phyloP scores from a whole-genome alignment of 2,113 vertebrate species.

The Lampris incognitus region DNA sequence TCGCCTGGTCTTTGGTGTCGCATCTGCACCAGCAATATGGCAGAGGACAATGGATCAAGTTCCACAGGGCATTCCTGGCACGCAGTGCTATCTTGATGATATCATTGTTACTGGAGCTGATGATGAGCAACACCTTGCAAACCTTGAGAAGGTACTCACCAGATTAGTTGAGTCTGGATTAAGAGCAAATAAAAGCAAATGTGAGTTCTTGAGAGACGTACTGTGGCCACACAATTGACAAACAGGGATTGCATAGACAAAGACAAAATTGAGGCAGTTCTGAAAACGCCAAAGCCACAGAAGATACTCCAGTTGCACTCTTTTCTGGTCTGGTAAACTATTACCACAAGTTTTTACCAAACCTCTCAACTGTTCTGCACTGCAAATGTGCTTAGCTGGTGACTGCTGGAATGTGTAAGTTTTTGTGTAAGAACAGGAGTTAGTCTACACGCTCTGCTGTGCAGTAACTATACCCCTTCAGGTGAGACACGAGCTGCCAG shows the following conservation, averaged over 20 bases:
- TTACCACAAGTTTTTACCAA: conserved; percentile 20
- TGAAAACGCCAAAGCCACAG: conserved; percentile 1
- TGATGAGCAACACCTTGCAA: conserved; percentile 1
- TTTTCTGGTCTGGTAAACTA: conserved; percentile 27
- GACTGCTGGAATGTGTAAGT: no score
- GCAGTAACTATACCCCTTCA: no score
- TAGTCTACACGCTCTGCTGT: no score
- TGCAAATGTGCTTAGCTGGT: no score
- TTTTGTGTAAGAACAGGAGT: no score
- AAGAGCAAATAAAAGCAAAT: conserved; percentile 10
- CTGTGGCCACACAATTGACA: conserved; percentile 27
- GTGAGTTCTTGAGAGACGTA: conserved; percentile 33
- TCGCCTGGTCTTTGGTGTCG: conserved; percentile 16
- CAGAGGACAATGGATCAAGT: conserved; percentile 25
- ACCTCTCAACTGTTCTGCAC: neutral
- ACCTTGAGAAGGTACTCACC: neutral
- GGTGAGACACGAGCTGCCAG: no score
- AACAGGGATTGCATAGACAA: conserved; percentile 7
- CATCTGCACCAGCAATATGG: conserved; percentile 9
- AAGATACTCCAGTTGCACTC: conserved; percentile 18
- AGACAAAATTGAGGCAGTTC: conserved; percentile 27
- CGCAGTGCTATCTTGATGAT: no score
- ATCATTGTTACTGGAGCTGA: no score
- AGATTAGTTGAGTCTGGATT: conserved; percentile 8
- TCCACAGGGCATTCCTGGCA: neutral